Conservation (phyloP, 2,888 invertebrate genomes). For the Eulithis prunata region DNA sequence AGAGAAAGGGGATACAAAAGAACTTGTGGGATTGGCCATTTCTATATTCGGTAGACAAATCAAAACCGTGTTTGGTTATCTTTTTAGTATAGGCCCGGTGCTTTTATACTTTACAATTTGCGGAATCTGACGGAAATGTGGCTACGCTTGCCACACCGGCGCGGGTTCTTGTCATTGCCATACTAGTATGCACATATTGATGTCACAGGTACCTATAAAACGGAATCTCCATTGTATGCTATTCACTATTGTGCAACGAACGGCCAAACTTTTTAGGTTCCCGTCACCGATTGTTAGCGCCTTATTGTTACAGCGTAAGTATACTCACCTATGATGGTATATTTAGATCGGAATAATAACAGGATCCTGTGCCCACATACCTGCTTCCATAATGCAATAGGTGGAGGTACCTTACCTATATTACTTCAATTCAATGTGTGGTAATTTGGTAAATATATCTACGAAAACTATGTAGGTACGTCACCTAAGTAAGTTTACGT, state of each 20-base stretch:
- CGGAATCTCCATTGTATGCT: slow-evolving; percentile 79
- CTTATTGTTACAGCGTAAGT: slow-evolving; percentile 66
- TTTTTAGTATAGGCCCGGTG: no score
- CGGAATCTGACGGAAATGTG: slow-evolving; percentile 6
- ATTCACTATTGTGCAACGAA: slow-evolving; percentile 76
- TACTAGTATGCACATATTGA: slow-evolving; percentile 80
- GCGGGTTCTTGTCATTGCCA: slow-evolving; percentile 55
- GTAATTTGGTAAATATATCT: no score
- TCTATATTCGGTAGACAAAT: neutral
- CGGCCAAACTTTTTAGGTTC: slow-evolving; percentile 74
- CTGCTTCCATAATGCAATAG: neutral
- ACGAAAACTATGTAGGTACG: no score
- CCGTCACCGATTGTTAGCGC: slow-evolving; percentile 75
- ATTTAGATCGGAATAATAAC: slow-evolving; percentile 69
- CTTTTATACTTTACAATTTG: neutral
- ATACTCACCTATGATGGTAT: slow-evolving; percentile 53
- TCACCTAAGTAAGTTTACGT: no score
- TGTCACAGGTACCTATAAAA: slow-evolving; percentile 67
- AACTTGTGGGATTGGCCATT: no score
- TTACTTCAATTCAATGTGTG: no score
- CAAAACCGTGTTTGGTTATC: no score
- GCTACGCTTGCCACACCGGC: slow-evolving; percentile 35
- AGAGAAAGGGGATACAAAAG: no score
- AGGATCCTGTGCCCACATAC: slow-evolving; percentile 23
- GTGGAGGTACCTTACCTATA: neutral